phyloP scores from a whole-genome alignment of 2,888 invertebrate genomes.

The Heliconius erato region DNA sequence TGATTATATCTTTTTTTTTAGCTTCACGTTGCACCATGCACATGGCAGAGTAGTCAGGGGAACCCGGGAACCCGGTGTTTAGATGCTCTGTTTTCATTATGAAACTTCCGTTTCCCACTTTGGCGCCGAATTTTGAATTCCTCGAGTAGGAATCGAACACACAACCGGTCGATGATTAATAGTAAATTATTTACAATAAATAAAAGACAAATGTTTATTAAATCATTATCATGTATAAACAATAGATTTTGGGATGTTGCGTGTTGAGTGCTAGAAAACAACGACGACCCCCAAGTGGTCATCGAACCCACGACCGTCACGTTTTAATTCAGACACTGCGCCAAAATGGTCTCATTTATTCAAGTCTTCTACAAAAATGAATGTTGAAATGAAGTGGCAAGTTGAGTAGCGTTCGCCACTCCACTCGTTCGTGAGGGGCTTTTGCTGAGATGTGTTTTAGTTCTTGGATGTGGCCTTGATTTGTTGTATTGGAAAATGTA shows the following conservation, averaged over 20 bases:
- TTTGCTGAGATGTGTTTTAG: conserved; percentile 14
- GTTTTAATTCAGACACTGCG: background rate
- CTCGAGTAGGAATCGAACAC: too few species aligned
- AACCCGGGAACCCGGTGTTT: too few species aligned
- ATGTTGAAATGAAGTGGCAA: conserved; percentile 6
- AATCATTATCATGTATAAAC: background rate
- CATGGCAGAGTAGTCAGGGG: too few species aligned
- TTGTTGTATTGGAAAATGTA: background rate
- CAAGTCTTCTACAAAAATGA: background rate
- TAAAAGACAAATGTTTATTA: background rate
- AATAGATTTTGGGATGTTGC: background rate
- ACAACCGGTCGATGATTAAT: too few species aligned
- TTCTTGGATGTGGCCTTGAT: background rate
- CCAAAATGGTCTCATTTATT: background rate
- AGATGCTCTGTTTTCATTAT: too few species aligned
- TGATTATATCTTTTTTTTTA: too few species aligned
- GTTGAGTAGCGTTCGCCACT: background rate
- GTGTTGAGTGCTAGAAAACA: too few species aligned
- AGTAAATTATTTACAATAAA: too few species aligned
- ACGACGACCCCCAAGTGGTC: background rate
- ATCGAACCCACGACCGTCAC: background rate
- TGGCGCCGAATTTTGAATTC: too few species aligned
- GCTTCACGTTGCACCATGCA: too few species aligned
- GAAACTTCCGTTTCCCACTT: too few species aligned
- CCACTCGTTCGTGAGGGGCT: background rate